Evolutionary conservation across 64 coral and sea anemone genomes (phyloP).

Genomic region (Platygyra sinensis): DNA sequence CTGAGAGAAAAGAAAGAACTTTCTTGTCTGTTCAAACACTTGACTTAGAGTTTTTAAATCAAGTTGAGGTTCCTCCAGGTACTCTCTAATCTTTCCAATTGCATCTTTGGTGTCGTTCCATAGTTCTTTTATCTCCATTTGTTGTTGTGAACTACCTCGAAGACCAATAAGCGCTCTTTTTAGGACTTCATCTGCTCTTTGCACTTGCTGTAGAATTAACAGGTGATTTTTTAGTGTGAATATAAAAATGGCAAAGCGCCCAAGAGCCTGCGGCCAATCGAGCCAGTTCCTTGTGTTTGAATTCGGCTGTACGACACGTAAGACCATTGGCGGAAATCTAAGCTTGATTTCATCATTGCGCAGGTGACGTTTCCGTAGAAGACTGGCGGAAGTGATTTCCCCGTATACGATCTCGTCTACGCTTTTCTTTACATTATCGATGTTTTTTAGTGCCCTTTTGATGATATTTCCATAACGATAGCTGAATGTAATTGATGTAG

Average conservation of each 20-base stretch:
- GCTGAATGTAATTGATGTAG: slow-evolving; percentile 34
- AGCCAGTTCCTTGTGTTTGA: not conserved
- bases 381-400: no score
- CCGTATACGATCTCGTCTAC: not conserved
- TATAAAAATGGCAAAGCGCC: not conserved
- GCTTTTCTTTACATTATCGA: not conserved
- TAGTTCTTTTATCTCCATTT: no score
- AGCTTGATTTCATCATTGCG: not conserved
- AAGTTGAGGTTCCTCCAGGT: not conserved
- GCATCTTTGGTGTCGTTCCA: not conserved
- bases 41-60: not conserved
- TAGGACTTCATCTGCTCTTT: not conserved
- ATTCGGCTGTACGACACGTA: not conserved
- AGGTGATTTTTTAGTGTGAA: not conserved
- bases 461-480: slow-evolving; percentile 52
- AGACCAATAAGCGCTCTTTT: not conserved
- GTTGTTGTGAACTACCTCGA: not conserved
- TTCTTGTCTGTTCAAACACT: not conserved
- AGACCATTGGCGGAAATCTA: not conserved
- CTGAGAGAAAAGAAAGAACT: not conserved
- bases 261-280: not conserved
- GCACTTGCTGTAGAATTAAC: not conserved
- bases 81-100: not conserved
- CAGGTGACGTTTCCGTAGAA: no score
- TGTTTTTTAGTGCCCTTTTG: not conserved